Evolutionary conservation across 1,140 invertebrate genomes (phyloP).

Genomic region (Samia ricini): DNA sequence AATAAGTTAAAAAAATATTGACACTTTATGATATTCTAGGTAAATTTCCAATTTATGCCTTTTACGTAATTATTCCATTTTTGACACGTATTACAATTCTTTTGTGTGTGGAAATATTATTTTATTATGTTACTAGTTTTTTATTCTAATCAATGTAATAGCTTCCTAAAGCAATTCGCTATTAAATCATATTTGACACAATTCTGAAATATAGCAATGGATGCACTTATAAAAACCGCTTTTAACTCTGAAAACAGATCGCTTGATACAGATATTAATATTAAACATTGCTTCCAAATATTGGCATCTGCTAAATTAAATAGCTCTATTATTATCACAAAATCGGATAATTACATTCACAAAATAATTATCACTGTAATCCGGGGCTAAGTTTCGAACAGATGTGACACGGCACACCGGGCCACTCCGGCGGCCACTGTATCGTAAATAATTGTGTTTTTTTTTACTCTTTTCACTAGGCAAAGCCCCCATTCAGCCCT

Average conservation of each 20-base stretch:
- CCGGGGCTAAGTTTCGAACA: slow-evolving; percentile 61
- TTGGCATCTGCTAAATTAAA: slow-evolving; percentile 31
- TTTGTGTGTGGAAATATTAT: too few relatives aligned
- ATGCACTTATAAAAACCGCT: too few relatives aligned
- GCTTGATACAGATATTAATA: not conserved
- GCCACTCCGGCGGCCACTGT: slow-evolving; percentile 68
- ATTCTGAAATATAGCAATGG: too few relatives aligned
- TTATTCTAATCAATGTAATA: too few relatives aligned
- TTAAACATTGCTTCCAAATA: slow-evolving; percentile 12
- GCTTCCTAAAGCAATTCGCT: too few relatives aligned
- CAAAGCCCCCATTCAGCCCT: slow-evolving; percentile 63
- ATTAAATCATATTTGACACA: too few relatives aligned
- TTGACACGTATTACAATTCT: too few relatives aligned
- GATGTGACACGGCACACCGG: slow-evolving; percentile 68
- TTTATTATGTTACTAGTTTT: too few relatives aligned
- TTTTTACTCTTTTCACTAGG: slow-evolving; percentile 61
- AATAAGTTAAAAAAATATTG: not conserved
- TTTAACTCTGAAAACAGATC: too few relatives aligned
- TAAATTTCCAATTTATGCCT: too few relatives aligned
- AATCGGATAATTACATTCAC: slow-evolving; percentile 73
- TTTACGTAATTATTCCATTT: too few relatives aligned
- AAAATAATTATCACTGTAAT: slow-evolving; percentile 73
- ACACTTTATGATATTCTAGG: too few relatives aligned
- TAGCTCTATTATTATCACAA: slow-evolving; percentile 15
- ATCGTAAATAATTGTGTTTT: slow-evolving; percentile 72